Base-by-base conservation (phyloP, 2,888 invertebrate species). In the Apocheima hispidaria region DNA sequence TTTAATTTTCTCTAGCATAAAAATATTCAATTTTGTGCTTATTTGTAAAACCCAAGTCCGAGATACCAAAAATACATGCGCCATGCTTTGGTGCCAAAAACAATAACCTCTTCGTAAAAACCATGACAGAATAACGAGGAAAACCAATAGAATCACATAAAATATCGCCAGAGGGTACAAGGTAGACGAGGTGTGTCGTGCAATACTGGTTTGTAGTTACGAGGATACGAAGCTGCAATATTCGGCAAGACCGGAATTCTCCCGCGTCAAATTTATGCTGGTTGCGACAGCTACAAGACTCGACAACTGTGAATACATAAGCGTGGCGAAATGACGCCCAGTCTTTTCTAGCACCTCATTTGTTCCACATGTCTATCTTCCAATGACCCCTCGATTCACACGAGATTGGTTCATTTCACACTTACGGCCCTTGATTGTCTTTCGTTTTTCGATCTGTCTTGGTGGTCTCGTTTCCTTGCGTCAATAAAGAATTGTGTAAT, bases 401-500 rank as follows among this genome's bases (percentile, higher is more conserved):
- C 52, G 46, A 38, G 50, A 54, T 18, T 51, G 16, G 44, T 35
- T 30, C 14, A 46, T 52, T 61, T 55, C 46, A 60, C 51, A 48
- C 40, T 52, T 43, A 41, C 20, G n/a, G 33, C 38, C 26, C 54
- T 51, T 65, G 35, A 63, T 59, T 67, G 61, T 61, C 41, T 62
- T 60, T 43, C 46, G 33, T 43, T 23, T 72, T 73, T 74, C 67
- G 74, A 76, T 73, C 50, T 18, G 41, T 55, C 46, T 48, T 52
- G 79, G 80, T 81, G 81, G 79, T 81, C 81, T 76, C 75, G 77
- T 82, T 82, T 76, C 73, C 70, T 72, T 74, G 67, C 73, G 74
- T 78, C 77, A 78, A 76, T 80, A 79, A 82, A 80, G 73, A 74
- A 75, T 81, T 76, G 73, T 76, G 79, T 79, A 81, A 78, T 79